Evolutionary conservation across 2,888 invertebrate genomes (phyloP), one percentile per base, ranked within the genome.

Genomic region (Pteria penguin): DNA sequence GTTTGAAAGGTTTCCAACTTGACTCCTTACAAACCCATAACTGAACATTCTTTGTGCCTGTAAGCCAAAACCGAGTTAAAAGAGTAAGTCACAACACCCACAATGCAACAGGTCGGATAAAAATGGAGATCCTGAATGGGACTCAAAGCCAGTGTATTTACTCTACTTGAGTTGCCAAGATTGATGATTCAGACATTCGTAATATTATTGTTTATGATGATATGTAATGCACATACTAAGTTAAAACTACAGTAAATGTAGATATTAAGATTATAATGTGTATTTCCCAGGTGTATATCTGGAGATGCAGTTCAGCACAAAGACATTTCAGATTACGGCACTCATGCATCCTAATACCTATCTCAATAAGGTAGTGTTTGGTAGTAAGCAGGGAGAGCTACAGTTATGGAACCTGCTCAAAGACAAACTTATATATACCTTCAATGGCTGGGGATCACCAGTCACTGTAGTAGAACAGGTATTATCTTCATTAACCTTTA

Each of bases 331-430:
- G 86, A 95, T 98, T 33, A 95, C 96, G 0, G 94, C 96, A 0
- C 81, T 98, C n/a, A 93, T 96, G 73, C 99, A 99, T 93, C 99
- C 99, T 0, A 95, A 95, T 29, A 97, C 98, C 0, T 99, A 99
- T 91, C 92, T 98, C 22, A 99, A 99, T 91, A 99, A 99, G 90
- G 94, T 99, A 76, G 91, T 98, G 32, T 93, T 98, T 55, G 98
- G 96, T 0, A 97, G 97, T 84, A 94, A 95, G 73, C 96, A 97
- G 90, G 98, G 98, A 0, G 92, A 93, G 57, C 88, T 98, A 82
- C 97, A 97, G 88, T 92, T 99, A 79, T 97, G 97, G 97, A 99
- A 99, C 92, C 93, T 98, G 5, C 95, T 95, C 71, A 95, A 95
- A 26, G 94, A 88, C 77, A 88, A 88, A 75, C 82, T 89, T 60